Conservation (phyloP, 1,140 invertebrate genomes). For the Yoshiicerus persimilis region DNA sequence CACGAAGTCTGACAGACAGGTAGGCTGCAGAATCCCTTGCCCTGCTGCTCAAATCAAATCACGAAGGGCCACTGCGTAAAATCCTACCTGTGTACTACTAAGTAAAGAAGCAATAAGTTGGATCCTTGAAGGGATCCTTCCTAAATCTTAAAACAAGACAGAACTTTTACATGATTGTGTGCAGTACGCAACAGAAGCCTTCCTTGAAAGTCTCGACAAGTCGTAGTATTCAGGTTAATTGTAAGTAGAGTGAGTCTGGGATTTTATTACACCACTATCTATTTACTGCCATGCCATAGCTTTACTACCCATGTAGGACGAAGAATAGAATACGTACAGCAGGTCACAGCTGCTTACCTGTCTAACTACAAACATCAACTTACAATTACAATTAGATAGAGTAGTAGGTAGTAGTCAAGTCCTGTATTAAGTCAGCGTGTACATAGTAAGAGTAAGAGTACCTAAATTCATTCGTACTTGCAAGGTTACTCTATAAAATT, state of each 20-base stretch:
- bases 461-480: neutral
- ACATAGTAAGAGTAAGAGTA: neutral
- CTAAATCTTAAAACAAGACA: neutral
- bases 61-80: neutral
- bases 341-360: slow-evolving; percentile 13
- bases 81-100: neutral
- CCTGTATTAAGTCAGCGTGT: neutral
- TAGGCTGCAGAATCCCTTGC: neutral
- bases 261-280: neutral
- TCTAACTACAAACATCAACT: slow-evolving; percentile 20
- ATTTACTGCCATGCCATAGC: too few relatives aligned
- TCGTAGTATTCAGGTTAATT: neutral
- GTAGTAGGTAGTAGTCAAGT: neutral
- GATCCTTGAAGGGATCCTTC: neutral
- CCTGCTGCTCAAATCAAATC: neutral
- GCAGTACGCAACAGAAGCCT: neutral
- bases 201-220: neutral
- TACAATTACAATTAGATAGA: slow-evolving; percentile 3
- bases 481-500: slow-evolving; percentile 15
- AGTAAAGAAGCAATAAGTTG: neutral
- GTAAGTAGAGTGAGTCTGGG: neutral
- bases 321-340: neutral
- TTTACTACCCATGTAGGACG: neutral
- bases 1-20: neutral
- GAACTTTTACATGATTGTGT: neutral